Base-by-base conservation (phyloP, 1,140 invertebrate species). In the Zelostemma sp. region DNA sequence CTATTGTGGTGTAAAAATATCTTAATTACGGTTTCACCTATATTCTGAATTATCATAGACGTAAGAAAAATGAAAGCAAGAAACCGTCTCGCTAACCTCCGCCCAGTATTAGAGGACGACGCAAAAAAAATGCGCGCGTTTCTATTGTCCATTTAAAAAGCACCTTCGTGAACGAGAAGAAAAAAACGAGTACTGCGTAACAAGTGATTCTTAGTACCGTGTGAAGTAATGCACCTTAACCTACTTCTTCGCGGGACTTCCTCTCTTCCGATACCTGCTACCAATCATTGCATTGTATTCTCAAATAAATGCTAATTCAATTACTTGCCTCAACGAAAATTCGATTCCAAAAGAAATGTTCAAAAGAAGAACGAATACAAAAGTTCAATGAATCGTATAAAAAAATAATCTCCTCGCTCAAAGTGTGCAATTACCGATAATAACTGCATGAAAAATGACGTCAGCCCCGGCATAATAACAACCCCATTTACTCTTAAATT, bases 191-290 rank as follows among this genome's bases (percentile, higher is more conserved):
- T 41, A 15, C 40, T 41, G 40, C 40, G 14, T 41, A 41, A 41
- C 40, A 15, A 15, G 40, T 41, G 14, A 41, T 15, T 41, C 40
- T 15, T 41, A 41, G 35, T 38, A 15, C 1, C 50, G 50, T 21
- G 50, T 28, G 35, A 51, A 31, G 25, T 31, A 17, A 18, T 16
- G 12, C 35, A 38, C 50, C 50, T 54, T 54, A 54, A 54, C 50
- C 50, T 25, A 56, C 19, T 45, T 56, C 15, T 41, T 40, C 12
- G n/a, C 38, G 16, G 9, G 25, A 21, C 51, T 55, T 55, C 51
- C 51, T 40, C 41, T 38, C 28, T 31, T 31, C 11, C 28, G n/a
- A 38, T 38, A 38, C 3, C 9, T 38, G 12, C 11, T 38, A 14
- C 35, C 9, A n/a, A n/a, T 38, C 3, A n/a, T 38, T 38, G 35